Evolutionary conservation across 2,888 invertebrate species (phyloP), one percentile per base, ranked within the genome.

Genomic region (Phymatocera aterrima): DNA sequence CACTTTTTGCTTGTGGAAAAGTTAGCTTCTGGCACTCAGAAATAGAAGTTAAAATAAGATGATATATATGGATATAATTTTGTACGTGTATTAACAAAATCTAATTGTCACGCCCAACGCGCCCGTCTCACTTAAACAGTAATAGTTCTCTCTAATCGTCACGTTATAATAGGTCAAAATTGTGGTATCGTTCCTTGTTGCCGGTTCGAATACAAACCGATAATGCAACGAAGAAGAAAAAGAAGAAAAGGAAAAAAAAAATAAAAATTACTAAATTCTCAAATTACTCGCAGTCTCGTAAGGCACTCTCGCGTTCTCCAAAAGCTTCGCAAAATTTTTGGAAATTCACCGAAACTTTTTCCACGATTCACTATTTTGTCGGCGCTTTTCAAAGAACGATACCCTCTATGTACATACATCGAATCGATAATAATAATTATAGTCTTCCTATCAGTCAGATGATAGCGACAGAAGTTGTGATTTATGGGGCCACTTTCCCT

Each of bases 41-140:
- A 48, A 72, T 18, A 34, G 18, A 31, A 54, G 12, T 28, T 43
- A 8, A 8, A 8, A 28, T 40, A 28, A 24, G 1, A 48, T 48
- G 40, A 61, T 61, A 34, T 34, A 37, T 18, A 18, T 18, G 6
- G 24, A 60, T 60, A 61, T 37, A 18, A 5, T n/a, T 65, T n/a
- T 3, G 24, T 28, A 68, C 12, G 1, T 28, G 46, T 68, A 65
- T 40, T 78, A 77, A 80, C 79, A 79, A 79, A 80, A 83, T 80
- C 81, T 82, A 84, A 83, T 84, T 86, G 86, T 87, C 87, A 84
- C 87, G 86, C 84, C 82, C 57, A 15, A 28, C 84, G 86, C 87
- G 86, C 84, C 86, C 85, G 86, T 87, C 85, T 54, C 43, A 40
- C 74, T 77, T 78, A 78, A n/a, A 60, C 78, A 40, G 21, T 61